Conservation (phyloP, 2,888 invertebrate species). For the Drosophila lutescens region DNA sequence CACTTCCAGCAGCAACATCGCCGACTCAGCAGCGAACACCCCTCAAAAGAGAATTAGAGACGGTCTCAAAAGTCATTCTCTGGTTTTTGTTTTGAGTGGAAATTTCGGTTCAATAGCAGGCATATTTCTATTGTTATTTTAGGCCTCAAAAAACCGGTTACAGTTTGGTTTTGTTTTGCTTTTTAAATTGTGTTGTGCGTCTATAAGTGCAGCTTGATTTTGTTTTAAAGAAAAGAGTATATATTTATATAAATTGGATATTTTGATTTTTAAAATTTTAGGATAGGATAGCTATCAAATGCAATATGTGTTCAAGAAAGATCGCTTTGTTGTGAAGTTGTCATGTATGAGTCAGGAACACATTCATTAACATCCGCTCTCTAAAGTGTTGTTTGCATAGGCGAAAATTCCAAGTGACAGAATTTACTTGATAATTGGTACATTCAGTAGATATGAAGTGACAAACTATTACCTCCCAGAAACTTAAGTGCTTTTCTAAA, state of each 20-base stretch:
- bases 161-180: constrained; percentile 7
- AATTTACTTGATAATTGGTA: constrained; percentile 10
- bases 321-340: background rate
- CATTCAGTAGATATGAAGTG: background rate
- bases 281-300: background rate
- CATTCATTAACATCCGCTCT: constrained; percentile 39
- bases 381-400: constrained; percentile 28
- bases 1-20: constrained; percentile 1
- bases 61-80: constrained; percentile 5
- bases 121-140: constrained; percentile 7
- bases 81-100: constrained; percentile 49
- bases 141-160: constrained; percentile 25
- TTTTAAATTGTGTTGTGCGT: background rate
- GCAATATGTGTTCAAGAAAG: background rate
- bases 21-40: background rate
- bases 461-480: background rate
- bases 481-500: background rate
- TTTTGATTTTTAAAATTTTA: background rate
- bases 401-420: constrained; percentile 17
- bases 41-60: constrained; percentile 1
- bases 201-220: background rate
- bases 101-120: background rate
- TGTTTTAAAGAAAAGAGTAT: no score
- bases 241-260: no score
- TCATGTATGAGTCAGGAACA: constrained; percentile 25